Evolutionary conservation across 2,797 vertebrate species (phyloP).

Genomic region (Leptoclinus maculatus): DNA sequence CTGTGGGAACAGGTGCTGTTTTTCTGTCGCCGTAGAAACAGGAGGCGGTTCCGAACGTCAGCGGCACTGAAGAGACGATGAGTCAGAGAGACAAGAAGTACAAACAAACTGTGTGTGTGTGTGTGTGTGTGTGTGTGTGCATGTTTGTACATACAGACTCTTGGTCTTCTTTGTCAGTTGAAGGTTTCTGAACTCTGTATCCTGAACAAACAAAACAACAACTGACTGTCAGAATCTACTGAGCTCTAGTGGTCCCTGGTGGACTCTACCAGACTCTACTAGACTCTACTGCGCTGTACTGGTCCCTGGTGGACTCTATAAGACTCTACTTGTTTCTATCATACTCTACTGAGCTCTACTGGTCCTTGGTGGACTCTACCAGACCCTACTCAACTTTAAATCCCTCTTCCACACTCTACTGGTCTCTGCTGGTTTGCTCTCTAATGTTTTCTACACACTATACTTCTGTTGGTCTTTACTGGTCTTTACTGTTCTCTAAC

Average conservation of each 20-base stretch:
- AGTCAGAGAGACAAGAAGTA: background rate
- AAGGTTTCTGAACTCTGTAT: conserved; percentile 48
- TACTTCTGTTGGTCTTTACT: too few relatives aligned
- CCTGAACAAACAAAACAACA: conserved; percentile 49
- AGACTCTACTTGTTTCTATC: too few relatives aligned
- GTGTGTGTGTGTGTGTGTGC: background rate
- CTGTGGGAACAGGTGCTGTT: conserved; percentile 76
- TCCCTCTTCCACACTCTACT: background rate
- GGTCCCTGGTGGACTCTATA: too few relatives aligned
- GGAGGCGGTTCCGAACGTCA: conserved; percentile 89
- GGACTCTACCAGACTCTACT: too few relatives aligned
- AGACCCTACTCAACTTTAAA: background rate
- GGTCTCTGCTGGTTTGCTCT: too few relatives aligned
- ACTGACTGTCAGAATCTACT: background rate
- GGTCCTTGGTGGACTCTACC: background rate
- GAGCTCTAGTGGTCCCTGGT: background rate
- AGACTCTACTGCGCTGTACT: background rate
- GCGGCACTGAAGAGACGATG: conserved; percentile 81
- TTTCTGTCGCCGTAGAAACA: conserved; percentile 86
- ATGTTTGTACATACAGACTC: conserved; percentile 71
- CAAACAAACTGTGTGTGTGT: background rate
- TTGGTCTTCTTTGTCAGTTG: conserved; percentile 72
- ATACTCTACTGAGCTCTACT: too few relatives aligned
- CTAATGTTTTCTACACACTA: too few relatives aligned
- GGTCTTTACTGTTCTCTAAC: too few relatives aligned